phyloP scores from a whole-genome alignment of 1,140 invertebrate genomes.

The Atta texana region DNA sequence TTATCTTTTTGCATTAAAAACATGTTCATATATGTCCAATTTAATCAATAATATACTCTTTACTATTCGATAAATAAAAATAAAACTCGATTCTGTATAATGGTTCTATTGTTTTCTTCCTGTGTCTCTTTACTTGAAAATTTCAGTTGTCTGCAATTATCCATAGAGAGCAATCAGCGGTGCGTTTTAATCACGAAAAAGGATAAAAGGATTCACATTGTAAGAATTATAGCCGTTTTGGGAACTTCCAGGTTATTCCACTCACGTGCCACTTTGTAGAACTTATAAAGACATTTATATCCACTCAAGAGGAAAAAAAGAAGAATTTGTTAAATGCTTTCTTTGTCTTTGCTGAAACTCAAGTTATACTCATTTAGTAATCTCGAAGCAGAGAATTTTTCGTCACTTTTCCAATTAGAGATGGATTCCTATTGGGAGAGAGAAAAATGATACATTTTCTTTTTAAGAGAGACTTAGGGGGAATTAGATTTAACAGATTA shows the following conservation, averaged over 20 bases:
- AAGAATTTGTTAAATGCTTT: neutral
- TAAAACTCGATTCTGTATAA: neutral
- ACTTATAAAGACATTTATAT: slow-evolving; percentile 64
- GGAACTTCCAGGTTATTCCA: slow-evolving; percentile 66
- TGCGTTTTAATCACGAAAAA: slow-evolving; percentile 33
- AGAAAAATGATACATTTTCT: neutral
- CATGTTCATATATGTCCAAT: neutral
- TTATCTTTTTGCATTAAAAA: slow-evolving; percentile 1
- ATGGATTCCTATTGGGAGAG: neutral
- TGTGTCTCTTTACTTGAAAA: neutral
- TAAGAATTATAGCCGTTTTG: slow-evolving; percentile 44
- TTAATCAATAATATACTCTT: neutral
- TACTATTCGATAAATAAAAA: neutral
- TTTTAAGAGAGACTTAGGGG: neutral
- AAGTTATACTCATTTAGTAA: neutral
- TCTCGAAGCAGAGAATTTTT: neutral
- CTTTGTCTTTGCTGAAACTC: neutral
- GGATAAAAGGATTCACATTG: slow-evolving; percentile 26
- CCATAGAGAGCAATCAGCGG: neutral
- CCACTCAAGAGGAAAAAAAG: slow-evolving; percentile 32
- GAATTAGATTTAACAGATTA: slow-evolving; percentile 26
- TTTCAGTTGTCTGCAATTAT: slow-evolving; percentile 17
- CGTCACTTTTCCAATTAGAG: neutral
- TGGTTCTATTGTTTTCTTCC: neutral
- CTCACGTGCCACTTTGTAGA: slow-evolving; percentile 62